Percentiles rank a stretch among this genome's conserved stretches.
Conservation (phyloP, 1,140 invertebrate species). For the Drosophila ohnishii region DNA sequence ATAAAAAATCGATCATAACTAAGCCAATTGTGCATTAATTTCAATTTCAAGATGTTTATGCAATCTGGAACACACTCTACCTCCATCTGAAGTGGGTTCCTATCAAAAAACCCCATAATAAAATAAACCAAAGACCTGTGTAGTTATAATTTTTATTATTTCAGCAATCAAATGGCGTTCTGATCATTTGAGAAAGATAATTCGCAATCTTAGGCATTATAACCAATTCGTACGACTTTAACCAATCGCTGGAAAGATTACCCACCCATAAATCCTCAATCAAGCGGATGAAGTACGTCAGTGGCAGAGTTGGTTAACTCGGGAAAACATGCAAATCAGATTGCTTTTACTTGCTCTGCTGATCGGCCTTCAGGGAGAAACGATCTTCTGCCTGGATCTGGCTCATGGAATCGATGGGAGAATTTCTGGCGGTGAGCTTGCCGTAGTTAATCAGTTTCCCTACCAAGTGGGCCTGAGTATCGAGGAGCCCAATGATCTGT, state of each 20-base stretch:
- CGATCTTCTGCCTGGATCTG: conserved; percentile 6
- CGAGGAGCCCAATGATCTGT: conserved; percentile 21
- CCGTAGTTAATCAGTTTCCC: conserved; percentile 62
- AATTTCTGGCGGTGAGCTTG: conserved; percentile 63
- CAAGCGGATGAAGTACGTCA: conserved; percentile 15
- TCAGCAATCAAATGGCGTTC: conserved; percentile 50
- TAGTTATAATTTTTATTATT: conserved; percentile 32
- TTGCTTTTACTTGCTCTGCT: conserved; percentile 13
- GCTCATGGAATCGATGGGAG: conserved; percentile 50
- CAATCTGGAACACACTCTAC: neutral
- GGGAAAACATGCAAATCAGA: conserved; percentile 37
- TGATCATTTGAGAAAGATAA: conserved; percentile 23
- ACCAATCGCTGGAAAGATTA: conserved; percentile 24
- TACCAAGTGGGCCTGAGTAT: conserved; percentile 71
- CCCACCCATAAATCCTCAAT: conserved; percentile 31
- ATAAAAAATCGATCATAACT: too few relatives aligned
- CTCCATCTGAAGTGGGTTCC: neutral
- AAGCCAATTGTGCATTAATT: too few relatives aligned
- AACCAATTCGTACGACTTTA: conserved; percentile 20
- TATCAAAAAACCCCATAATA: conserved; percentile 12
- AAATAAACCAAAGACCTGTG: conserved; percentile 33
- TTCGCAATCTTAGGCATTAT: conserved; percentile 34
- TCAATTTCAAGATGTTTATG: neutral
- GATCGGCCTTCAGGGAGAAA: neutral
- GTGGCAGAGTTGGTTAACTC: conserved; percentile 10